These are phyloP conservation scores for Auanema freiburgensis DNA, from an alignment of 2,888 invertebrate genomes.

Conservation along the genomic window DNA sequence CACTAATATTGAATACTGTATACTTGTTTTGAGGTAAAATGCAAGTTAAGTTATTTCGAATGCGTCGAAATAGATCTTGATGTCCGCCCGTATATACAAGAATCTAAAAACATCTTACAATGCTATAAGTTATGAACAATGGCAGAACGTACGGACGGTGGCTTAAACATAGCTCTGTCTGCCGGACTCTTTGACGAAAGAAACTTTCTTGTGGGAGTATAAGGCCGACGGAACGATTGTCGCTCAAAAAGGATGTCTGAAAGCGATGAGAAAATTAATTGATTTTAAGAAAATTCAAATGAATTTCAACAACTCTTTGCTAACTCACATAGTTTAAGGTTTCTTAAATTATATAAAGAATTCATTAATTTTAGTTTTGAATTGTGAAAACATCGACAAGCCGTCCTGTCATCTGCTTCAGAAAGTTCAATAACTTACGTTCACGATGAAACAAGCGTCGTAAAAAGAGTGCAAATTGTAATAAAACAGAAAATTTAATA, in stretches of 20 bases:
- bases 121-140: background rate
- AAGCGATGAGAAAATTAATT: background rate
- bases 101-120: constrained; percentile 44
- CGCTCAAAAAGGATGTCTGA: constrained; percentile 11
- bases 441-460: too few relatives aligned
- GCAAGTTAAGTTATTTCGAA: constrained; percentile 34
- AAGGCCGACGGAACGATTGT: constrained; percentile 10
- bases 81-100: constrained; percentile 57
- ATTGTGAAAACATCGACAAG: too few relatives aligned
- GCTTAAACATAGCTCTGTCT: constrained; percentile 27
- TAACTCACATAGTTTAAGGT: too few relatives aligned
- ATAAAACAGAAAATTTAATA: too few relatives aligned
- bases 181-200: constrained; percentile 11
- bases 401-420: too few relatives aligned
- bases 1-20: constrained; percentile 54
- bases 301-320: too few relatives aligned
- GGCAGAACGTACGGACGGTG: constrained; percentile 37
- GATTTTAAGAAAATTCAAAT: too few relatives aligned
- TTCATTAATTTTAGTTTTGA: too few relatives aligned
- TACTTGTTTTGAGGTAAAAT: constrained; percentile 51
- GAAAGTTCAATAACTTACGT: too few relatives aligned
- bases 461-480: too few relatives aligned
- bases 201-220: constrained; percentile 16
- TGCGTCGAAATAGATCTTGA: constrained; percentile 39
- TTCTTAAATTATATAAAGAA: too few relatives aligned